phyloP scores from a whole-genome alignment of 2,888 invertebrate genomes.

The Patella ulyssiponensis region DNA sequence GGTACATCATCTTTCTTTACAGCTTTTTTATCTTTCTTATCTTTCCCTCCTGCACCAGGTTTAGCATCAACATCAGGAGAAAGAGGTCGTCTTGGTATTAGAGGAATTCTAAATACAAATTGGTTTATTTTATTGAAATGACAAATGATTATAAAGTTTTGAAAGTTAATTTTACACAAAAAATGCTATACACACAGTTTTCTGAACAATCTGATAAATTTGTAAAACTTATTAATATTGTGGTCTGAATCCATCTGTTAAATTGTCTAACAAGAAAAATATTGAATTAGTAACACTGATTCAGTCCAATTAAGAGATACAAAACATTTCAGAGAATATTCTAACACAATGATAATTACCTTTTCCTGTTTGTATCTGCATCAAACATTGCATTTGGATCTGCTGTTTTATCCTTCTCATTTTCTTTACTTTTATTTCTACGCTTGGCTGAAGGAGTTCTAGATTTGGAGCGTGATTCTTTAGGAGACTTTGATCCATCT shows the following conservation, averaged over 20 bases:
- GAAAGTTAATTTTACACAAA: neutral
- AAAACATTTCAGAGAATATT: too few relatives aligned
- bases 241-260: too few relatives aligned
- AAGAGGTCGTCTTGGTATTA: slow-evolving; percentile 65
- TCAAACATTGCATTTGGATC: slow-evolving; percentile 37
- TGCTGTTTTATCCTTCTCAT: slow-evolving; percentile 39
- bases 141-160: slow-evolving; percentile 9
- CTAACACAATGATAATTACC: slow-evolving; percentile 22
- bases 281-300: too few relatives aligned
- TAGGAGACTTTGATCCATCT: slow-evolving; percentile 47
- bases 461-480: slow-evolving; percentile 47
- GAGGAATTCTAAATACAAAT: slow-evolving; percentile 62
- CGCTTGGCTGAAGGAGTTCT: slow-evolving; percentile 63
- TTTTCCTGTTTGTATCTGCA: slow-evolving; percentile 37
- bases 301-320: too few relatives aligned
- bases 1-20: slow-evolving; percentile 49
- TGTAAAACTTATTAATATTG: too few relatives aligned
- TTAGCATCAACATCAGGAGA: slow-evolving; percentile 66
- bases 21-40: slow-evolving; percentile 56
- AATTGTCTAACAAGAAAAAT: too few relatives aligned
- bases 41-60: slow-evolving; percentile 53
- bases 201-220: slow-evolving; percentile 24
- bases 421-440: slow-evolving; percentile 57
- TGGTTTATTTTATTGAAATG: neutral
- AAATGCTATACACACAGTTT: slow-evolving; percentile 16